Evolutionary conservation across 2,797 vertebrate species (phyloP).

Genomic region (Ataeniobius toweri): DNA sequence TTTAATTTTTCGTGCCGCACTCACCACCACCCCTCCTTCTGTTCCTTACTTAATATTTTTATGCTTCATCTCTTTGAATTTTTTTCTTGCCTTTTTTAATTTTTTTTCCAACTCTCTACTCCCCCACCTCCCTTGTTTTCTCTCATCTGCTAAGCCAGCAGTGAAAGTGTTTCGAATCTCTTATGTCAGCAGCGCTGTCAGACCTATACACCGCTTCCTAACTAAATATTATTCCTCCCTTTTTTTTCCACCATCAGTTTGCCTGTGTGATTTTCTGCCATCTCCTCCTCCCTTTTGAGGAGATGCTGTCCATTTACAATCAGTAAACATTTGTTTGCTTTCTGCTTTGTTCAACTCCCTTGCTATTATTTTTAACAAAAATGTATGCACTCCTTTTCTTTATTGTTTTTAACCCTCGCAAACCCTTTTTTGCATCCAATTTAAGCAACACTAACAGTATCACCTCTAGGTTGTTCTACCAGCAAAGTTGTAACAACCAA

Average conservation of each 20-base stretch:
- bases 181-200: slow-evolving; percentile 75
- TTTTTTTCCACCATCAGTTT: slow-evolving; percentile 19
- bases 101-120: neutral
- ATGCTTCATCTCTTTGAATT: neutral
- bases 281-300: slow-evolving; percentile 1
- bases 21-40: neutral
- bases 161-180: slow-evolving; percentile 68
- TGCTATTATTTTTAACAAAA: neutral
- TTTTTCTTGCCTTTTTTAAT: neutral
- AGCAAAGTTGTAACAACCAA: slow-evolving; percentile 30
- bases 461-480: slow-evolving; percentile 12
- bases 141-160: slow-evolving; percentile 67
- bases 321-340: neutral
- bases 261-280: neutral
- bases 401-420: neutral
- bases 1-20: neutral
- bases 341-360: neutral
- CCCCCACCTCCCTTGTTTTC: slow-evolving; percentile 14
- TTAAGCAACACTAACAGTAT: neutral
- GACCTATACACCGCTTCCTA: slow-evolving; percentile 58
- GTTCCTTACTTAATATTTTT: neutral
- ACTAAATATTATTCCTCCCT: slow-evolving; percentile 71
- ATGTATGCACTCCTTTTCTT: neutral
- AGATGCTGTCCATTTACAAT: slow-evolving; percentile 3
- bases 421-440: neutral